Evolutionary conservation across 2,888 invertebrate genomes (phyloP).

Genomic region (Sinelater perroti): DNA sequence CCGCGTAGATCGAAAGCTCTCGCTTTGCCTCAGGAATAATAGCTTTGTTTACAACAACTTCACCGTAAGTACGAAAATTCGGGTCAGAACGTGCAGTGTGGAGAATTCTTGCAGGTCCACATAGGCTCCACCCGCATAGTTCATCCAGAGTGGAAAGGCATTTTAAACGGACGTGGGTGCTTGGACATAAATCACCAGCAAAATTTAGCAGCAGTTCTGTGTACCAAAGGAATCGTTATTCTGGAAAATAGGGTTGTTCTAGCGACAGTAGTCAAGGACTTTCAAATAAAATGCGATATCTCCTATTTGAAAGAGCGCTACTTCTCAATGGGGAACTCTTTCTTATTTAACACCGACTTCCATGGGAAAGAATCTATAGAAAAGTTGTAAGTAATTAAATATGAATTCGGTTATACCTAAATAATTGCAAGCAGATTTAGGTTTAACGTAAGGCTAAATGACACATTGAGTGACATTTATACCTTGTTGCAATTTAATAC

Average conservation of each 20-base stretch:
- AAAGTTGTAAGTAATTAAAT: conserved; percentile 34
- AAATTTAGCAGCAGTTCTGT: conserved; percentile 53
- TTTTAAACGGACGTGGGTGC: conserved; percentile 57
- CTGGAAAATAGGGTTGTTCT: conserved; percentile 58
- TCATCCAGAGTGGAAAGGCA: conserved; percentile 49
- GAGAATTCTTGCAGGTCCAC: conserved; percentile 1
- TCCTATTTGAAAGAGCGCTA: conserved; percentile 44
- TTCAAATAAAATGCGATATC: conserved; percentile 47
- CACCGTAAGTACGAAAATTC: conserved; percentile 43
- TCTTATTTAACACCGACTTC: conserved; percentile 20
- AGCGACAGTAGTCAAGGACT: conserved; percentile 46
- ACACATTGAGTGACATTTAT: too few relatives aligned
- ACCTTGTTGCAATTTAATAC: too few relatives aligned
- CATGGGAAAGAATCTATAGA: conserved; percentile 33
- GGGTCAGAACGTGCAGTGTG: not conserved
- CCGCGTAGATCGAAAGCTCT: conserved; percentile 50
- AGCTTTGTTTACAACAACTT: conserved; percentile 58
- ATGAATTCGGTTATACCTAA: too few relatives aligned
- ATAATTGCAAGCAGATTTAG: too few relatives aligned
- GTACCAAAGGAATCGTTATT: conserved; percentile 54
- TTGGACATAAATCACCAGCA: conserved; percentile 52
- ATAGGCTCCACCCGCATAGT: conserved; percentile 36
- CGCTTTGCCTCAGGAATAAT: conserved; percentile 59
- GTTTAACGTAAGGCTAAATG: too few relatives aligned
- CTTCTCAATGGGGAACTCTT: conserved; percentile 48